Conservation (phyloP, 2,797 vertebrate genomes). For the Pangasius krempfi region DNA sequence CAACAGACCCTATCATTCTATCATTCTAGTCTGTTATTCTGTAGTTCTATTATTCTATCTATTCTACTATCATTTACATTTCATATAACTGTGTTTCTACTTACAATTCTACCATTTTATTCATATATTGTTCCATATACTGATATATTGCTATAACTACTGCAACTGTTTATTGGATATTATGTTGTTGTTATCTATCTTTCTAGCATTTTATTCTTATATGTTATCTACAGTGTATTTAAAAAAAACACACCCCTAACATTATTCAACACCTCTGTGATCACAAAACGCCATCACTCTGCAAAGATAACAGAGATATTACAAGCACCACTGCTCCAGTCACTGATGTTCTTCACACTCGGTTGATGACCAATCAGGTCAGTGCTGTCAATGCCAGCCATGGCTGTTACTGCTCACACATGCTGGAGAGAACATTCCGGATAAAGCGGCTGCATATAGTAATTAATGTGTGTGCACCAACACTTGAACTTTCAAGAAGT, state of each 20-base stretch:
- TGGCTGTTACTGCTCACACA: neutral
- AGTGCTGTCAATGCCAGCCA: neutral
- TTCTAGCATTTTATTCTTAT: neutral
- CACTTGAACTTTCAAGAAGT: neutral
- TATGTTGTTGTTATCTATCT: neutral
- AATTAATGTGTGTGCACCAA: neutral
- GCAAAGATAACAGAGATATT: neutral
- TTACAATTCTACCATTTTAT: neutral
- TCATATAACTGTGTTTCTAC: neutral
- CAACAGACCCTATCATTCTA: neutral
- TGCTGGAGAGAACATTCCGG: neutral
- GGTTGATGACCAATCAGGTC: neutral
- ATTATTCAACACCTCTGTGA: neutral
- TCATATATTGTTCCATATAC: neutral
- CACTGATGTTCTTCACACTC: neutral
- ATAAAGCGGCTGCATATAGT: neutral
- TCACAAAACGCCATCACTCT: neutral
- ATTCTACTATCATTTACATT: neutral
- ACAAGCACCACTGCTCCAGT: neutral
- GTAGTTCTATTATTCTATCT: too few relatives aligned
- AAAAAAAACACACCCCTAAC: neutral
- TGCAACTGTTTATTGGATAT: neutral
- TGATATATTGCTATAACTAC: neutral
- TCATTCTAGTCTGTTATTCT: too few relatives aligned
- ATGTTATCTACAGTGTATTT: neutral